Evolutionary conservation across 2,113 vertebrate genomes (phyloP).

Genomic region (Prietella phreatophila): DNA sequence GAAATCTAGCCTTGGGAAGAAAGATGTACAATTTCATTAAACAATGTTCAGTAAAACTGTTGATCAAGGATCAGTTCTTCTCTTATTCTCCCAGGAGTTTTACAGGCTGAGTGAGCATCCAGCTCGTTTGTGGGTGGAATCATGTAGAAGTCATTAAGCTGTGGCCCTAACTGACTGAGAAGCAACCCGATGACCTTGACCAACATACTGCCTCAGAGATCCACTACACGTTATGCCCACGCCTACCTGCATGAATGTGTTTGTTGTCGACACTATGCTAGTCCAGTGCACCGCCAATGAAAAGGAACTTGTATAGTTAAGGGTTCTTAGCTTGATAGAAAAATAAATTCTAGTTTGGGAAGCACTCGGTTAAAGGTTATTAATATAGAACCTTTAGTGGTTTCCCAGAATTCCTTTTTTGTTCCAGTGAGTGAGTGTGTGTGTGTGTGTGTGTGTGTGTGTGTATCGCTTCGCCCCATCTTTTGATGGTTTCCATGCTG

Average conservation of each 20-base stretch:
- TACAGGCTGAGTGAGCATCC: not conserved
- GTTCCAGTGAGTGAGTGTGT: not conserved
- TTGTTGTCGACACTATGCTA: slow-evolving; percentile 14
- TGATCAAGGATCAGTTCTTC: not conserved
- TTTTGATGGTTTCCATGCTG: slow-evolving; percentile 23
- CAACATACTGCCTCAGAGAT: not conserved
- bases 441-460: not conserved
- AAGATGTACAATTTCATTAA: not conserved
- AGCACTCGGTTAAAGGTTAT: not conserved
- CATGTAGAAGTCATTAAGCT: not conserved
- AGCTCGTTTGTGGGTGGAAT: not conserved
- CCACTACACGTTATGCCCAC: not conserved
- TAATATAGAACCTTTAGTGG: not conserved
- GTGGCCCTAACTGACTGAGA: not conserved
- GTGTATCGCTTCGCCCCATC: not conserved
- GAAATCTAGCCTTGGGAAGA: not conserved
- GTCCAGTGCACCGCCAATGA: not conserved
- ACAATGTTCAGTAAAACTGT: not conserved
- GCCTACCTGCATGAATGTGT: slow-evolving; percentile 13
- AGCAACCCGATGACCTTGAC: slow-evolving; percentile 1
- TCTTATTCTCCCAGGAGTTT: not conserved
- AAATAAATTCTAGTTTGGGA: not conserved
- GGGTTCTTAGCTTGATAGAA: not conserved
- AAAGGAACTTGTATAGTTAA: not conserved
- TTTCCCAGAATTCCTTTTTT: not conserved